Evolutionary conservation across 2,113 vertebrate species (phyloP), one percentile per base, ranked within the genome.

Genomic region (Mesitornis unicolor): DNA sequence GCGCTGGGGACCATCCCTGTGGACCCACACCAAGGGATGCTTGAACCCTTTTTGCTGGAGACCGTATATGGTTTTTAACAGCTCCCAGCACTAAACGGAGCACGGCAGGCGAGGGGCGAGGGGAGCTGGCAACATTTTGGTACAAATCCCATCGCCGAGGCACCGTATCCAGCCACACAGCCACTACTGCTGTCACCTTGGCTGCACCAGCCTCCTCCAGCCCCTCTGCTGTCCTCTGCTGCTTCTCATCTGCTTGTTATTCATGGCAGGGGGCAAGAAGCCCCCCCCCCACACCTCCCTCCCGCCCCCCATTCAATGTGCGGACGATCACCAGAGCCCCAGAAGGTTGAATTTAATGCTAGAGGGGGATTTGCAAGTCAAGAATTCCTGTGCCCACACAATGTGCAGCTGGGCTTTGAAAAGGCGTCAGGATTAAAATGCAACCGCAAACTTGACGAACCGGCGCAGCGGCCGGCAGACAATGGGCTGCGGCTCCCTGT

Each of bases 291-390:
- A 74, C 59, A 5, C 70, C 90, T 82, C 87, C 48, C 33, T 11
- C 54, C 78, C 59, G 6, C 70, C 90, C 84, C 87, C 90, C 79
- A 92, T 95, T 96, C 94, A 94, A 36, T 0, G 59, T 4, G 42
- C 2, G 28, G 92, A 76, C 22, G 47, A 86, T 93, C 96, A 61
- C 75, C 95, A 35, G 0, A 95, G 96, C 94, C 92, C 96, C 92
- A 96, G 89, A 97, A 96, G 94, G 95, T 89, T 96, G 94, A 97
- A 96, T 95, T 96, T 96, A 97, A 96, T 90, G 96, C 94, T 59
- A 4, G n/a, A n/a, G 92, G 92, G 77, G 93, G 96, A 97, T 97
- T 97, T 97, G 96, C 96, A 97, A 97, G 94, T 96, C 95, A 97
- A 97, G 96, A 96, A 96, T 94, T 95, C 96, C 92, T 96, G 92